These are phyloP conservation scores for Branchinecta lynchi DNA, from an alignment of 1,140 invertebrate genomes.

Conservation along the genomic window DNA sequence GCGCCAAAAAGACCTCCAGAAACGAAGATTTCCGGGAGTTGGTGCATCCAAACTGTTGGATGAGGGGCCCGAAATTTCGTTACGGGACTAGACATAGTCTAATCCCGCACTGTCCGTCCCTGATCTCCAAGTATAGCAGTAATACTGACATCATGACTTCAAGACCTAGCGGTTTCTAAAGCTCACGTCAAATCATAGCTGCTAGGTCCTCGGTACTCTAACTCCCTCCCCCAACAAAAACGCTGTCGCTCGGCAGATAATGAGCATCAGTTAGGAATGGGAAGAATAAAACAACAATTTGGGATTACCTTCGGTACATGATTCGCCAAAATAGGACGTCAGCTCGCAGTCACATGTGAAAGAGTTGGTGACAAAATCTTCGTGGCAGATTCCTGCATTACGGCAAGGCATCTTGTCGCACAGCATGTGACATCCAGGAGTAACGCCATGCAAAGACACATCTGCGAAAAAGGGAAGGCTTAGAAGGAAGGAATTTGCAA, in stretches of 20 bases:
- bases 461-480: slow-evolving; percentile 27
- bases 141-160: no score
- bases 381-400: slow-evolving; percentile 56
- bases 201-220: background rate
- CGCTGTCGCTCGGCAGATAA: no score
- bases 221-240: background rate
- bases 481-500: no score
- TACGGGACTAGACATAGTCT: no score
- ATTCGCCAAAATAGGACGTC: slow-evolving; percentile 70
- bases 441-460: slow-evolving; percentile 40
- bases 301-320: slow-evolving; percentile 40
- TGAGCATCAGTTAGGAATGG: background rate
- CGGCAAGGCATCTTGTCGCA: slow-evolving; percentile 72
- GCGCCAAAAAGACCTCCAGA: no score
- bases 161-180: no score
- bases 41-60: no score
- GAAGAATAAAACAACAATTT: slow-evolving; percentile 9
- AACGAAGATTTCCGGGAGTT: no score
- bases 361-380: slow-evolving; percentile 67
- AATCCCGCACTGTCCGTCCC: no score
- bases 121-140: no score
- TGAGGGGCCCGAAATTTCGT: no score
- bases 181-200: no score
- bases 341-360: slow-evolving; percentile 72
- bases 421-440: slow-evolving; percentile 68